Conservation (phyloP, 2,113 vertebrate genomes). For the Ivindomyrus marchei region DNA sequence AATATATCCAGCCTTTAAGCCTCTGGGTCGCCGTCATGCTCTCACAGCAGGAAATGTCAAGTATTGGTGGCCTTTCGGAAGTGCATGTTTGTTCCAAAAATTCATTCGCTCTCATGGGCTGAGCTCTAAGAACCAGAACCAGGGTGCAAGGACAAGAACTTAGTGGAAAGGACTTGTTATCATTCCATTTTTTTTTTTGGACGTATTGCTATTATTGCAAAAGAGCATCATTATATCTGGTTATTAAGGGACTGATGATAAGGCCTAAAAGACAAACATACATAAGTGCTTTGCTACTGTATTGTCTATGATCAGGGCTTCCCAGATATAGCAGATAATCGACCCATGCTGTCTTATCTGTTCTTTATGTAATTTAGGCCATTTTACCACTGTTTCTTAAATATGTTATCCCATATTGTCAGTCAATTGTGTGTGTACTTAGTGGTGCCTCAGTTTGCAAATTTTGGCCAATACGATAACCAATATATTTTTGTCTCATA, state of each 20-base stretch:
- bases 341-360: background rate
- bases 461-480: background rate
- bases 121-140: background rate
- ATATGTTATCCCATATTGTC: background rate
- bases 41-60: background rate
- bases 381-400: background rate
- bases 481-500: background rate
- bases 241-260: background rate
- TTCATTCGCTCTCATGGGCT: background rate
- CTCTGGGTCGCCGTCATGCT: background rate
- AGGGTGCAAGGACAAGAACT: background rate
- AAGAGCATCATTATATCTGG: background rate
- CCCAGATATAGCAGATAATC: background rate
- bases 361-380: background rate
- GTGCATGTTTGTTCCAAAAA: background rate
- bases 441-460: background rate
- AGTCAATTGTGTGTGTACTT: background rate
- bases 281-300: background rate
- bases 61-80: background rate
- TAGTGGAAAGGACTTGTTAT: background rate
- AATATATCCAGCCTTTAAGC: background rate
- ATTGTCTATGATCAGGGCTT: background rate
- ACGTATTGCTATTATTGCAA: background rate
- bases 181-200: background rate
- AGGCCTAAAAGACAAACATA: background rate